Evolutionary conservation across 2,113 vertebrate genomes (phyloP), one percentile per base, ranked within the genome.

Genomic region (Bufo gargarizans): DNA sequence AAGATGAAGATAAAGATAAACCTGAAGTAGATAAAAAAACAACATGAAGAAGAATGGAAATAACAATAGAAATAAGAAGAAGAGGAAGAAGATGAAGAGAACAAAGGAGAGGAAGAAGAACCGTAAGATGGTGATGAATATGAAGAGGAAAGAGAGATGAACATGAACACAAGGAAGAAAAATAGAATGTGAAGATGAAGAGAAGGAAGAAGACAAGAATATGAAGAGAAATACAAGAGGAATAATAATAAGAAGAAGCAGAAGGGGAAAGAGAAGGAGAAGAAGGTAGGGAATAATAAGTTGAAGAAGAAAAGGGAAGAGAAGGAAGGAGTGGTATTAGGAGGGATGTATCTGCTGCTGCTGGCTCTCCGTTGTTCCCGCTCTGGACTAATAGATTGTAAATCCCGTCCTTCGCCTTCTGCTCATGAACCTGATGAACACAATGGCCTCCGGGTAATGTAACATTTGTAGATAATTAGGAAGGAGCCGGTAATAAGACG

Each of bases 391-490:
- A 71, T 71, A 43, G 69, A 7, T 22, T 67, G 6, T 67, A 67
- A 67, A 67, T 43, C 65, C 2, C 7, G 20, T 3, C 3, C 67
- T 45, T 72, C 69, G 45, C 69, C 69, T 72, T 45, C 12, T 72
- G 69, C 43, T 72, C 33, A 45, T 43, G 69, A 72, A 72, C 71
- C 43, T 74, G 71, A 74, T 47, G 9, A 7, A 47, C 71, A 74
- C 71, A 47, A 74, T 47, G 43, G 71, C 71, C 71, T 74, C 43
- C 19, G 71, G 71, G 71, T 47, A 74, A 74, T 74, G 71, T 49
- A 45, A 74, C 71, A 74, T 74, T 47, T 74, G 71, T 74, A 74
- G 43, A 74, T 74, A 74, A 74, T 74, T 74, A 74, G 43, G 4
- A 74, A 6, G 22, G 33, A 14, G 69, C 69, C 69, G 71, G 71